Evolutionary conservation across 2,888 invertebrate genomes (phyloP), one percentile per base, ranked within the genome.

Genomic region (Autographa gamma): DNA sequence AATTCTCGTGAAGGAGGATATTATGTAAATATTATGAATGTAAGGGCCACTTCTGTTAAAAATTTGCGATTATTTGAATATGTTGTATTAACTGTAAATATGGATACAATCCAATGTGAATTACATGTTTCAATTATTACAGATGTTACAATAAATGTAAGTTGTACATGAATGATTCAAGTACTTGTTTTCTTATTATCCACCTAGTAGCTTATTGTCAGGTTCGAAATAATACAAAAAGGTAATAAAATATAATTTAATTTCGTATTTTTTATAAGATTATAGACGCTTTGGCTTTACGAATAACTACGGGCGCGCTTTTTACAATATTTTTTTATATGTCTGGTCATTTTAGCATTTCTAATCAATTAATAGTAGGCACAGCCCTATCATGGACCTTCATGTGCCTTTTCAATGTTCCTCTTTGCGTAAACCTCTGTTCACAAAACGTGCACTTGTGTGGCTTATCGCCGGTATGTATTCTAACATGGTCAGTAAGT

Each of bases 381-480:
- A 69, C 60, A 54, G 84, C 74, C 76, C 90, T 91, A 54, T 88
- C 88, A 75, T 96, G 96, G 9, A 95, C 91, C 78, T 93, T 95
- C 91, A 94, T 91, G 84, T 96, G 96, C 61, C 96, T 85, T 32
- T 91, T 94, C 71, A 96, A 74, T 0, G 95, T 92, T 0, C 95
- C 95, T 52, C 93, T 85, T 73, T 96, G 96, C 0, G 93, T 92
- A 72, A 95, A 96, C 2, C 93, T 87, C 66, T 93, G 93, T 16
- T 92, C 90, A 73, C 96, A 96, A 0, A 94, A 83, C 0, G 63
- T 67, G 69, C 96, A 96, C 66, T 92, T 91, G 70, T 94, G 91
- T 0, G 95, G 95, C 43, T 93, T 91, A 63, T 94, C 95, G 0
- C 95, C 96, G 0, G 95, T 95, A 73, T 96, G 96, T 8, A 91